Evolutionary conservation across 2,888 invertebrate species (phyloP).

Genomic region (Xanthia togata): DNA sequence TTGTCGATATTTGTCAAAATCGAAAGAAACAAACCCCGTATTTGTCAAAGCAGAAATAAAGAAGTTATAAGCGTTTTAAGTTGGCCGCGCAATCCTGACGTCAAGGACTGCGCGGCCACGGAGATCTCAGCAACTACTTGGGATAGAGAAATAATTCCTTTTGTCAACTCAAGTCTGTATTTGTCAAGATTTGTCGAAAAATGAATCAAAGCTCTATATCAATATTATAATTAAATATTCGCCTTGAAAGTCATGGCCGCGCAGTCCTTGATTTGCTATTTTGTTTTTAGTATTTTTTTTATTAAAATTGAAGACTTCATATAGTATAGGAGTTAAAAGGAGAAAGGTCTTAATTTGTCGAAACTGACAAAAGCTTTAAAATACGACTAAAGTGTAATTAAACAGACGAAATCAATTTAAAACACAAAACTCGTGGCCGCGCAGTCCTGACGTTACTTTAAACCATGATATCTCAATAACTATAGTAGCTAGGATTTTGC

Average conservation of each 20-base stretch:
- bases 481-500: conserved; percentile 44
- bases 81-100: conserved; percentile 49
- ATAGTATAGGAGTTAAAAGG: conserved; percentile 44
- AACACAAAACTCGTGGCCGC: conserved; percentile 44
- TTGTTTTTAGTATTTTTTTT: conserved; percentile 46
- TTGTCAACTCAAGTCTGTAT: conserved; percentile 48
- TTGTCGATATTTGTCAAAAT: conserved; percentile 48
- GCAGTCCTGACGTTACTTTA: conserved; percentile 46
- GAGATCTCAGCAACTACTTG: conserved; percentile 52
- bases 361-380: conserved; percentile 45
- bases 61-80: conserved; percentile 46
- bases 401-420: conserved; percentile 42
- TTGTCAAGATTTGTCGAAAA: conserved; percentile 51
- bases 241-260: conserved; percentile 49
- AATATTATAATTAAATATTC: conserved; percentile 50
- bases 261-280: conserved; percentile 48
- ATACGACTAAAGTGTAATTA: conserved; percentile 38
- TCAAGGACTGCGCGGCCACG: conserved; percentile 48
- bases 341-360: conserved; percentile 41
- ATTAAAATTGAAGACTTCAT: conserved; percentile 45
- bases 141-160: conserved; percentile 49
- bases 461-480: conserved; percentile 45
- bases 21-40: conserved; percentile 46
- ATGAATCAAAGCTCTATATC: conserved; percentile 49
- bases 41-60: conserved; percentile 46